Base-by-base conservation (phyloP, 2,888 invertebrate species). In the Syrphus vitripennis region DNA sequence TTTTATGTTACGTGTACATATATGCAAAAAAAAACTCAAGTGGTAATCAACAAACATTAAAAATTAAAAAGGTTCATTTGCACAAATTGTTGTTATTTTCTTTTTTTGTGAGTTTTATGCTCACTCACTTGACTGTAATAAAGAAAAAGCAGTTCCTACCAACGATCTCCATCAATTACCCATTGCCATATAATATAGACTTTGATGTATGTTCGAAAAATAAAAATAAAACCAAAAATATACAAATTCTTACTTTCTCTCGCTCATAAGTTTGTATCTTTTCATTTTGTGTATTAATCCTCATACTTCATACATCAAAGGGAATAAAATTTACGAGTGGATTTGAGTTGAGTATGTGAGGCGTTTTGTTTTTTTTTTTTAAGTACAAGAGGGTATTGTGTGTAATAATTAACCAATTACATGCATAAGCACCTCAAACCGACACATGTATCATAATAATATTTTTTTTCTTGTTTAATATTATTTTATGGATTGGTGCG, bases 381-480 rank as follows among this genome's bases (percentile, higher is more conserved):
- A 67, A 83, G 79, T 71, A 61, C 45, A 69, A 74, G 19, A 29
- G 29, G 19, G 65, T 24, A 59, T 48, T 76, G 29, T 48, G 67
- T 7, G 48, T 40, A 81, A 86, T 86, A 77, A 86, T 86, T 86
- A 86, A 65, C 74, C 86, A 86, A 86, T 86, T 86, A 81, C 77
- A 86, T 74, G 77, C 77, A 72, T 70, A 81, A 77, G 19, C 86
- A 86, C 81, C 86, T 86, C 69, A 42, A 81, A 74, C 61, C 50
- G 75, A 69, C 70, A 83, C 53, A 67, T 67, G 24, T 24, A 67
- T 7, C 31, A 14, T 31, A 48, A 34, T 34, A 34, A 48, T 4
- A 6, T 19, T 48, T 29, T 19, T 48, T 63, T 45, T 4, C 9
- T 19, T 21, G n/a, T n/a, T 31, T 19, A 1, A 21, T 3, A 6